Base-by-base conservation (phyloP, 2,888 invertebrate species). In the Ceraclea dissimilis region DNA sequence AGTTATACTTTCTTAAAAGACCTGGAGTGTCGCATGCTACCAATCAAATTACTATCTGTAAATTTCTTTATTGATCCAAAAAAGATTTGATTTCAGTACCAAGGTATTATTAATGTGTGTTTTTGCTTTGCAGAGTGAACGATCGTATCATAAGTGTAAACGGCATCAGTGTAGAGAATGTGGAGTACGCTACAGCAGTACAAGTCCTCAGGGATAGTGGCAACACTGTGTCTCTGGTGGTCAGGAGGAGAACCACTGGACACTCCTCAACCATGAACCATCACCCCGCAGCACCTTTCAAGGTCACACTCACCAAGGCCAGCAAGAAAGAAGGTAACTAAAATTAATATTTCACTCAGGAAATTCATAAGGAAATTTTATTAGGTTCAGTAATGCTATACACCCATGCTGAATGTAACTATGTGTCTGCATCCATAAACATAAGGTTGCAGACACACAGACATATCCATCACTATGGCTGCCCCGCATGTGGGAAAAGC, bases 131-230 rank as follows among this genome's bases (percentile, higher is more conserved):
- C 80, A 98, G 97, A 76, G 93, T 97, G 43, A 98, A 98, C 74
- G 98, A 99, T 76, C 84, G 98, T 63, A 96, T 99, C 67, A 87
- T 97, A 63, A 92, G 93, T 55, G 98, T 96, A 19, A 99, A 99
- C 73, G 94, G 95, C 17, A 88, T 95, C 44, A 92, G 93, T 0
- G 77, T 99, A 64, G 98, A 98, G 71, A 95, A 96, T 71, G 97
- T 98, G 53, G 97, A 97, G 72, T 98, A 99, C 69, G 92, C 90
- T 13, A 88, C 92, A 1, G 94, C 94, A 1, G 93, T 94, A 55
- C 92, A 93, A 68, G 93, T 94, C 49, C 76, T 94, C 58, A 81
- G 93, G 39, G 94, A 94, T 71, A 91, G 91, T 44, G 93, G 93
- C 44, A 90, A 92, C 64, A 87, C 90, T 17, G 94, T 94, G 34